Evolutionary conservation across 2,797 vertebrate genomes (phyloP), one percentile per base, ranked within the genome.

Genomic region (Lutjanus campechanus): DNA sequence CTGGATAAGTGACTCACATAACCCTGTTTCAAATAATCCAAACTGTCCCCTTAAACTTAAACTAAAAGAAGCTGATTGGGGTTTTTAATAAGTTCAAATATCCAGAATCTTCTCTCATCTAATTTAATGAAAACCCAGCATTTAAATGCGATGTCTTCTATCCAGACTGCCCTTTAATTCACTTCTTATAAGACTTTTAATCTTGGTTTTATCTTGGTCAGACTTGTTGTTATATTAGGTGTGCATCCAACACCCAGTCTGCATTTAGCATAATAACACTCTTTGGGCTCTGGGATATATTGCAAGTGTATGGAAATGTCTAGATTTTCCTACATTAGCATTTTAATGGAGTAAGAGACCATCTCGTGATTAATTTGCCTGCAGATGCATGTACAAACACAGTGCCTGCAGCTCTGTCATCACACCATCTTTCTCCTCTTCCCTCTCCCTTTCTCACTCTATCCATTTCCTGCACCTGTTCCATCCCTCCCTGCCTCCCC

Each of bases 241-340:
- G 79, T 83, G 65, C 81, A 84, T 85, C 66, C 63, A 89, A 79
- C 75, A 62, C 9, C 63, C 76, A 69, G 66, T 43, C 73, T 66
- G 69, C 79, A 87, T 82, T 86, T 88, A 87, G 88, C 86, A 81
- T 82, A 85, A 86, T 87, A 88, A 84, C 79, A 79, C 68, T 91
- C 87, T 81, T 64, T 63, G 76, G 83, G 84, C 85, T 89, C 56
- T 86, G 85, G 84, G 89, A 93, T 89, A 72, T 88, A 89, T 90
- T 84, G 89, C 89, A 90, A 93, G 93, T 93, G 92, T 79, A 90
- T 90, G 90, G 84, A 91, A 87, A 92, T 91, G 88, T 90, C 89
- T 88, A 84, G 67, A 87, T 95, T 93, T 92, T 88, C 79, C 88
- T 77, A 82, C 90, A 95, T 95, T 95, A 94, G 92, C 95, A 95